Evolutionary conservation across 2,113 vertebrate species (phyloP).

Genomic region (Pollachius pollachius): DNA sequence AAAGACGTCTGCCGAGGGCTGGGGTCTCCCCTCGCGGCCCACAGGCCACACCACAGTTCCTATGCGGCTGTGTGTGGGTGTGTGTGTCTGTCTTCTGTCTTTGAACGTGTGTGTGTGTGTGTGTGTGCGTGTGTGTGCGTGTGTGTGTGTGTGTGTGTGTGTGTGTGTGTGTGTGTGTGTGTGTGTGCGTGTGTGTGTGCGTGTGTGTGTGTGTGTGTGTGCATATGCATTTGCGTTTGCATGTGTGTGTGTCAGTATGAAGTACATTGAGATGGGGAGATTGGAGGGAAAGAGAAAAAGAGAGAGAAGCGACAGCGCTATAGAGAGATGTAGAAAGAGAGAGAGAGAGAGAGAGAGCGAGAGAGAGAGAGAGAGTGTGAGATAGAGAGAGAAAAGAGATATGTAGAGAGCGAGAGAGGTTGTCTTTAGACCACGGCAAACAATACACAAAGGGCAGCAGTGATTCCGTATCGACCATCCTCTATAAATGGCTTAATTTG

Average conservation of each 20-base stretch:
- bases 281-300: too few relatives aligned
- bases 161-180: too few relatives aligned
- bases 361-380: slow-evolving; percentile 10
- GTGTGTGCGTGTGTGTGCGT: too few relatives aligned
- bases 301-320: too few relatives aligned
- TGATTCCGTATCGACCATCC: slow-evolving; percentile 67
- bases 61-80: neutral
- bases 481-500: slow-evolving; percentile 72
- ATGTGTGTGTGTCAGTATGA: too few relatives aligned
- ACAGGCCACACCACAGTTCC: slow-evolving; percentile 31
- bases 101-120: too few relatives aligned
- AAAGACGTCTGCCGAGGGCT: slow-evolving; percentile 64
- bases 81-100: neutral
- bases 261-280: neutral
- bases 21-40: slow-evolving; percentile 49
- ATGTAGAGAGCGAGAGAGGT: slow-evolving; percentile 33
- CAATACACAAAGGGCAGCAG: slow-evolving; percentile 71
- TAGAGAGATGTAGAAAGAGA: too few relatives aligned
- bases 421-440: slow-evolving; percentile 63
- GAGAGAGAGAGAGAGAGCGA: neutral
- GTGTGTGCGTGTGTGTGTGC: too few relatives aligned
- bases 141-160: neutral
- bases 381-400: slow-evolving; percentile 19
- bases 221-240: too few relatives aligned
- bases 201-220: too few relatives aligned